Conservation (phyloP, 2,797 vertebrate genomes). For the Falco naumanni region DNA sequence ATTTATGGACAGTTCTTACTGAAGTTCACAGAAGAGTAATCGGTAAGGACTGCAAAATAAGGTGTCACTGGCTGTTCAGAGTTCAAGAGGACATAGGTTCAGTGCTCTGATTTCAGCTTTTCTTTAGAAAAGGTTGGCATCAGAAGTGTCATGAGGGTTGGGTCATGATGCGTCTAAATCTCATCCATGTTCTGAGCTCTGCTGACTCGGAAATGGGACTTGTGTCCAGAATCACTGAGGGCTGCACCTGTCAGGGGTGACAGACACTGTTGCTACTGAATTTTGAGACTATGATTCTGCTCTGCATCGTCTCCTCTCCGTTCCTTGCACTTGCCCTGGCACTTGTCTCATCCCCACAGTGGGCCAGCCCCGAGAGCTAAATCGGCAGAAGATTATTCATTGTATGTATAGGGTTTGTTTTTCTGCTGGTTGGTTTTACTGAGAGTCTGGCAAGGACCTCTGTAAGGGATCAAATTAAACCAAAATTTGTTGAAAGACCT, state of each 20-base stretch:
- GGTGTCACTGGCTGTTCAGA: neutral
- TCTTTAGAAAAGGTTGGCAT: neutral
- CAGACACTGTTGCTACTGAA: neutral
- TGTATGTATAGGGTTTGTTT: neutral
- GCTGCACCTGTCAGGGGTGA: neutral
- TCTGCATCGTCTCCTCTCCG: neutral
- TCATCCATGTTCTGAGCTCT: neutral
- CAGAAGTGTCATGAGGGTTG: neutral
- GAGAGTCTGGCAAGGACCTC: neutral
- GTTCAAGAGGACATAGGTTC: neutral
- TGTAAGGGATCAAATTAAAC: neutral
- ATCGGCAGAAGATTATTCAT: neutral
- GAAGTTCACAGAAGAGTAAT: neutral
- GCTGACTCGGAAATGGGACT: neutral
- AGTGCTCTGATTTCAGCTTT: neutral
- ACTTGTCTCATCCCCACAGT: neutral
- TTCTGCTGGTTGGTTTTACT: neutral
- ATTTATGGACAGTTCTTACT: neutral
- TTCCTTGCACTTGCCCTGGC: neutral
- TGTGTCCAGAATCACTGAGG: neutral
- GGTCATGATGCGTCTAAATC: fast-evolving
- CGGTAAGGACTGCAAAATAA: fast-evolving
- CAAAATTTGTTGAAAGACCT: neutral
- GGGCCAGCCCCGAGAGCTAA: neutral
- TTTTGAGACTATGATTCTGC: neutral